Evolutionary conservation across 2,888 invertebrate genomes (phyloP).

Genomic region (Ctenicera cuprea): DNA sequence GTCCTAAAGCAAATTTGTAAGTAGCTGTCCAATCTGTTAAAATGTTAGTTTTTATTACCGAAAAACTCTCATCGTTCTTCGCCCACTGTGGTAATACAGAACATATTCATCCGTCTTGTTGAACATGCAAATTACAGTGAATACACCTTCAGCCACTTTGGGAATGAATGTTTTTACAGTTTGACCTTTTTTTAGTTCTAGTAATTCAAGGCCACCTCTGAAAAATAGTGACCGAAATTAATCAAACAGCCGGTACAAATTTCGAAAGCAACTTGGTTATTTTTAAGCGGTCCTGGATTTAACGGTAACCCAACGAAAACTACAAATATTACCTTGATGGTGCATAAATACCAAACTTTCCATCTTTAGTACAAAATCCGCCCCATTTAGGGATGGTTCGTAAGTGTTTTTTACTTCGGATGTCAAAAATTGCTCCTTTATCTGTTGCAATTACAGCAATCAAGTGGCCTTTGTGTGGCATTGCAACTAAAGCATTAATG

Average conservation of each 20-base stretch:
- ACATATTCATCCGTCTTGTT: slow-evolving; percentile 96
- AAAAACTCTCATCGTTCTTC: slow-evolving; percentile 95
- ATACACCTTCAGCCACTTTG: slow-evolving; percentile 97
- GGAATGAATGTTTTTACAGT: slow-evolving; percentile 94
- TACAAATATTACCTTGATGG: slow-evolving; percentile 78
- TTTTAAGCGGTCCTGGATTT: too few relatives aligned
- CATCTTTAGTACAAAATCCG: slow-evolving; percentile 90
- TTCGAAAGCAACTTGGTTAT: too few relatives aligned
- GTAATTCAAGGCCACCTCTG: slow-evolving; percentile 93
- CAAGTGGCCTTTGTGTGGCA: slow-evolving; percentile 90
- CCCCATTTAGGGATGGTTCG: slow-evolving; percentile 94
- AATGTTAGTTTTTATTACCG: slow-evolving; percentile 73
- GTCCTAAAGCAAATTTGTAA: slow-evolving; percentile 75
- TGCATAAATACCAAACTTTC: slow-evolving; percentile 93
- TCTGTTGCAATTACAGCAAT: slow-evolving; percentile 93
- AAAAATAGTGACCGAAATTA: slow-evolving; percentile 61
- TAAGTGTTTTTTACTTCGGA: slow-evolving; percentile 91
- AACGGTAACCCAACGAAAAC: not conserved
- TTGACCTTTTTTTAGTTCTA: slow-evolving; percentile 93
- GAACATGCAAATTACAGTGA: slow-evolving; percentile 95
- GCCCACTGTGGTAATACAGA: slow-evolving; percentile 96
- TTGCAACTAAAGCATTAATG: slow-evolving; percentile 83
- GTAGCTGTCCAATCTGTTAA: slow-evolving; percentile 22
- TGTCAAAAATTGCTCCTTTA: slow-evolving; percentile 92
- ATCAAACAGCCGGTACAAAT: too few relatives aligned